Evolutionary conservation across 2,113 vertebrate species (phyloP).

Genomic region (Gymnobelideus leadbeateri): DNA sequence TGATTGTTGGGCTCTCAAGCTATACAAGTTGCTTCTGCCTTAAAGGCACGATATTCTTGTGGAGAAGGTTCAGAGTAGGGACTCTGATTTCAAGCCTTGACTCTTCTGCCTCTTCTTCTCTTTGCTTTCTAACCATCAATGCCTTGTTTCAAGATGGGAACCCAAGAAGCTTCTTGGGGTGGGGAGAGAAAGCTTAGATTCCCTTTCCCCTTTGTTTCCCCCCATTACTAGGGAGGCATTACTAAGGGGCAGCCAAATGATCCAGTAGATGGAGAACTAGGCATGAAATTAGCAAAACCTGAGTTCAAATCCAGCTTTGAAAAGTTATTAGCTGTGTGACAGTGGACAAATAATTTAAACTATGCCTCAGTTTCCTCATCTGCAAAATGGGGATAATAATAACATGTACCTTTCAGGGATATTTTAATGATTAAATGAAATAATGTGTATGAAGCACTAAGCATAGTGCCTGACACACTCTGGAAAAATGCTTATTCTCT

Average conservation of each 20-base stretch:
- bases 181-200: background rate
- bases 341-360: background rate
- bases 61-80: background rate
- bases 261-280: background rate
- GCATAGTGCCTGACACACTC: background rate
- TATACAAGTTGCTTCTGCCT: background rate
- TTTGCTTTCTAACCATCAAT: background rate
- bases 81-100: background rate
- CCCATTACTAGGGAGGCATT: background rate
- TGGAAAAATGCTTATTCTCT: background rate
- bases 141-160: no score
- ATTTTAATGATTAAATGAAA: background rate
- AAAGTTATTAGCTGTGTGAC: background rate
- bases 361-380: background rate
- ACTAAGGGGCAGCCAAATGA: background rate
- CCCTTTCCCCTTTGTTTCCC: background rate
- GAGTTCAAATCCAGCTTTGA: background rate
- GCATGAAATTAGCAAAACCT: background rate
- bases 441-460: background rate
- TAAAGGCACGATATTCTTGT: background rate
- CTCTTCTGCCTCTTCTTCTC: background rate
- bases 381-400: background rate
- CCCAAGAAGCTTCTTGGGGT: background rate
- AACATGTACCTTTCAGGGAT: background rate
- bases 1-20: background rate